Evolutionary conservation across 1,140 invertebrate genomes (phyloP).

Genomic region (Orchestia grillus): DNA sequence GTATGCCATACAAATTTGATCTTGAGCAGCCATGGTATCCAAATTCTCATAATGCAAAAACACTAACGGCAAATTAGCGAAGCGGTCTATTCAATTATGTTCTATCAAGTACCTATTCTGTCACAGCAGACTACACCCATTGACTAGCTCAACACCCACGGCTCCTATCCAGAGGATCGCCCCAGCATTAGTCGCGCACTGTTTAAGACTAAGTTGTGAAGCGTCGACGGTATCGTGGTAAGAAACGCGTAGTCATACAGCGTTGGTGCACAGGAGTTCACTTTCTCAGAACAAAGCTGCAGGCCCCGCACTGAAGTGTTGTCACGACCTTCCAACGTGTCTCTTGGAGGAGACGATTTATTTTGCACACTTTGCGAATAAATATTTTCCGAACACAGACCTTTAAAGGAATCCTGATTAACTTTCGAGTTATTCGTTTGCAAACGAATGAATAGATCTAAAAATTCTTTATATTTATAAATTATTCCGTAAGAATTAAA

Average conservation of each 20-base stretch:
- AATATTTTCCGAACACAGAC: neutral
- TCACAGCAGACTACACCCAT: neutral
- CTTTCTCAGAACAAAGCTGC: neutral
- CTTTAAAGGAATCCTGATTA: too few relatives aligned
- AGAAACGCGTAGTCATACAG: neutral
- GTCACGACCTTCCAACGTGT: constrained; percentile 40
- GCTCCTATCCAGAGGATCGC: neutral
- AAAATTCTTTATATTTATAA: too few relatives aligned
- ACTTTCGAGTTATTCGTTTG: too few relatives aligned
- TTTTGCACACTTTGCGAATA: neutral
- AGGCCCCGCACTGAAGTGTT: neutral
- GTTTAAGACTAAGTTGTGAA: neutral
- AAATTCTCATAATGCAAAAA: too few relatives aligned
- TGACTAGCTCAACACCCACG: neutral
- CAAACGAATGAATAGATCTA: too few relatives aligned
- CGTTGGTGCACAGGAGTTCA: neutral
- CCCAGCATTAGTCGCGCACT: neutral
- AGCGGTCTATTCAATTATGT: too few relatives aligned
- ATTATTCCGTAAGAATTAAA: neutral
- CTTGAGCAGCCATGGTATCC: too few relatives aligned
- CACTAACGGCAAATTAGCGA: too few relatives aligned
- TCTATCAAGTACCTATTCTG: neutral
- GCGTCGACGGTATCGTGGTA: neutral
- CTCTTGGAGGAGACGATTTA: neutral
- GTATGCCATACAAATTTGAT: too few relatives aligned